phyloP scores from a whole-genome alignment of 2,113 vertebrate genomes.

The Brienomyrus longianalis region DNA sequence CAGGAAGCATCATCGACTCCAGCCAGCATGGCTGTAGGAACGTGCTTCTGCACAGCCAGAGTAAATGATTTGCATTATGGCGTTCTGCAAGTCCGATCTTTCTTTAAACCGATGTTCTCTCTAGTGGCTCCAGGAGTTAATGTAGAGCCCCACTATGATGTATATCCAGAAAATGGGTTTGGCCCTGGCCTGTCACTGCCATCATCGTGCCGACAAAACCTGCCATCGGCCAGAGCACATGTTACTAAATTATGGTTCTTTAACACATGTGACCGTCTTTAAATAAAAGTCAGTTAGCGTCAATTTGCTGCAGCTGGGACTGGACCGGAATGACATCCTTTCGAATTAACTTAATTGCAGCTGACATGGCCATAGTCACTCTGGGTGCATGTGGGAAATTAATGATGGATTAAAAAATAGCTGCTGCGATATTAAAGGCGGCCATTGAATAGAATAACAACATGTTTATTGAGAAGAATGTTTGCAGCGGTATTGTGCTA shows the following conservation, averaged over 20 bases:
- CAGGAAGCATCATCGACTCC: neutral
- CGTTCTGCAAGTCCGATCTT: constrained; percentile 12
- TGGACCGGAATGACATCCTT: neutral
- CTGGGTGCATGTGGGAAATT: neutral
- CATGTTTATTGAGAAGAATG: neutral
- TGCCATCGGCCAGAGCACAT: neutral
- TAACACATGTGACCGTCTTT: neutral
- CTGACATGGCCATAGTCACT: neutral
- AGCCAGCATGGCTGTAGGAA: constrained; percentile 25
- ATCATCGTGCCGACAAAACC: neutral
- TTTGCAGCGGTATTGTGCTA: neutral
- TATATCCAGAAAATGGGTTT: neutral
- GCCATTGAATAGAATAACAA: constrained; percentile 17
- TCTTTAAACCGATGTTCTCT: neutral
- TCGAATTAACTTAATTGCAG: neutral
- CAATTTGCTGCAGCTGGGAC: neutral
- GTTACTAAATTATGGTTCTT: neutral
- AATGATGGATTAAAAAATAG: constrained; percentile 16
- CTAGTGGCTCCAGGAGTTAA: constrained; percentile 7
- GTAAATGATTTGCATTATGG: constrained; percentile 36
- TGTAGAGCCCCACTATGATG: neutral
- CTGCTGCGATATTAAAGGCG: neutral
- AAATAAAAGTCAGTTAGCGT: neutral
- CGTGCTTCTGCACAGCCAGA: constrained; percentile 25
- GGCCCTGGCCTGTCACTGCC: neutral